Evolutionary conservation across 1,140 invertebrate species (phyloP).

Genomic region (Apolygus lucorum): DNA sequence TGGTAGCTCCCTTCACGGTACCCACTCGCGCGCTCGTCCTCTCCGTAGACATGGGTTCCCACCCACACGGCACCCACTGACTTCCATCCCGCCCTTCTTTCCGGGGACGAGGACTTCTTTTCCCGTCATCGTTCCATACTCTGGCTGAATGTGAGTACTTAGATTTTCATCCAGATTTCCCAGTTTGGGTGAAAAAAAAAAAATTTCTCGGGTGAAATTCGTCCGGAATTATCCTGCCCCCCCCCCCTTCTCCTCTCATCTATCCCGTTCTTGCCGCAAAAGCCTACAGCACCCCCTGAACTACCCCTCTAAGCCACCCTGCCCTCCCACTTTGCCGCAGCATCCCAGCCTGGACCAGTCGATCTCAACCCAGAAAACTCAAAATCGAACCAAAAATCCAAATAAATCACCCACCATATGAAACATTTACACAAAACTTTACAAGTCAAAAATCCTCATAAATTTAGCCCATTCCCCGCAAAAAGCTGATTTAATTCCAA

Average conservation of each 20-base stretch:
- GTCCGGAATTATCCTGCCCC: background rate
- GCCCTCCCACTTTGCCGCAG: background rate
- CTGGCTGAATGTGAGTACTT: constrained; percentile 21
- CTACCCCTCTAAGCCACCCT: background rate
- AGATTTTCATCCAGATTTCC: background rate
- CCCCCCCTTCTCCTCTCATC: background rate
- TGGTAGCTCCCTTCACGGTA: background rate
- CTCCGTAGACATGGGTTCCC: background rate
- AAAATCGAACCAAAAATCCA: no score
- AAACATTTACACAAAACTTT: background rate
- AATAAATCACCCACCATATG: background rate
- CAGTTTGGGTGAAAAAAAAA: no score
- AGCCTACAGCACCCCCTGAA: background rate
- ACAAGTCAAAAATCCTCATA: background rate
- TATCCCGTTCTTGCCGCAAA: background rate
- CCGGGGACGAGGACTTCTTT: background rate
- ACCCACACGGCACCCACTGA: background rate
- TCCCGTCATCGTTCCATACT: background rate
- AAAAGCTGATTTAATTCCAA: background rate
- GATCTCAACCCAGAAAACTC: no score
- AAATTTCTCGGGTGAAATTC: background rate
- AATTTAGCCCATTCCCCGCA: background rate
- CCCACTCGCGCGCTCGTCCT: background rate
- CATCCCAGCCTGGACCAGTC: background rate
- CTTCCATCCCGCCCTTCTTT: background rate